Evolutionary conservation across 2,797 vertebrate species (phyloP).

Genomic region (Melanotaenia nigrans): DNA sequence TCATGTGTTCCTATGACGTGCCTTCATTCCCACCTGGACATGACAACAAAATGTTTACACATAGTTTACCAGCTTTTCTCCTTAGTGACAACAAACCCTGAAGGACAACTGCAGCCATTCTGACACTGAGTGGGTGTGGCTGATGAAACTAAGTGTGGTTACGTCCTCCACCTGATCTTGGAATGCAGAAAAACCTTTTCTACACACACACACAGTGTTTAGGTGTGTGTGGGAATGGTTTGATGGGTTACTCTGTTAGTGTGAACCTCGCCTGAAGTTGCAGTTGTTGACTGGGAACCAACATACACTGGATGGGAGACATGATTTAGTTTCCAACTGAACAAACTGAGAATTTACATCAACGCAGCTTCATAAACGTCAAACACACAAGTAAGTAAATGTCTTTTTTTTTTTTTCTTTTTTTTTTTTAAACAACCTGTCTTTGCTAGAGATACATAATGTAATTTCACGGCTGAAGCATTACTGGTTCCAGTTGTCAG

Average conservation of each 20-base stretch:
- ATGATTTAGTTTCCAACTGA: slow-evolving; percentile 3
- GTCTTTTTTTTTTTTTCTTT: neutral
- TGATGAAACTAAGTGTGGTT: slow-evolving; percentile 10
- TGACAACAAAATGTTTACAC: neutral
- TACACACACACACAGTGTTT: neutral
- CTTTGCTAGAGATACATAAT: neutral
- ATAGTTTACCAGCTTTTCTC: slow-evolving; percentile 6
- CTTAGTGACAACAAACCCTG: neutral
- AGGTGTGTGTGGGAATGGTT: slow-evolving; percentile 47
- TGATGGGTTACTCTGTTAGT: slow-evolving; percentile 12
- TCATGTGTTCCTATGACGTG: neutral
- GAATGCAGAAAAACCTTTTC: slow-evolving; percentile 75
- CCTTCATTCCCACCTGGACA: neutral
- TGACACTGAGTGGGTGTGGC: slow-evolving; percentile 51
- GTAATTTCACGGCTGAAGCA: too few species aligned
- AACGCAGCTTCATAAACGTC: slow-evolving; percentile 11
- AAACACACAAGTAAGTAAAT: slow-evolving; percentile 50
- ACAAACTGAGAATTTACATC: neutral
- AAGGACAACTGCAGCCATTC: slow-evolving; percentile 1
- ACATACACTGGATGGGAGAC: slow-evolving; percentile 30
- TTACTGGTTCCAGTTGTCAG: neutral
- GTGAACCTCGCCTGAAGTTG: slow-evolving; percentile 19
- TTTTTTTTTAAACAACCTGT: neutral
- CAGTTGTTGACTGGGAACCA: neutral
- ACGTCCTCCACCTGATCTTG: slow-evolving; percentile 62